phyloP scores from a whole-genome alignment of 2,113 vertebrate genomes.

The Alethe castanea region DNA sequence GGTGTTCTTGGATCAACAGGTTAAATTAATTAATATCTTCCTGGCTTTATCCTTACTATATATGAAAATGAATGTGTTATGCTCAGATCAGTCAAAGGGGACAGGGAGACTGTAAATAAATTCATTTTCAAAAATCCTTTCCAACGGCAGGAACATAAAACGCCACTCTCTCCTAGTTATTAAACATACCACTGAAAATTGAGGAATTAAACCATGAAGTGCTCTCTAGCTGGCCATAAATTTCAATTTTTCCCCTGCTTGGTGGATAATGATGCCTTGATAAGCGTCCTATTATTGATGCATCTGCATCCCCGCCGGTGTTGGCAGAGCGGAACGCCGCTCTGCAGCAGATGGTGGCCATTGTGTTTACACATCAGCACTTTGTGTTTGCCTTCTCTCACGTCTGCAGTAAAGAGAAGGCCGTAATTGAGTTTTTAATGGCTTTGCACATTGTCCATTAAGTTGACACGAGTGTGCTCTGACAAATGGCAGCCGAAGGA shows the following conservation, averaged over 20 bases:
- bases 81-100: constrained; percentile 42
- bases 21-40: constrained; percentile 63
- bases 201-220: constrained; percentile 74
- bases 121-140: constrained; percentile 48
- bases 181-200: constrained; percentile 64
- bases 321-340: constrained; percentile 59
- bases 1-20: constrained; percentile 60
- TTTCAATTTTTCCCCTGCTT: constrained; percentile 66
- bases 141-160: constrained; percentile 52
- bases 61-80: background rate
- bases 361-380: constrained; percentile 85
- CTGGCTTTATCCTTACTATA: constrained; percentile 30
- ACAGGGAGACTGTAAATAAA: constrained; percentile 51
- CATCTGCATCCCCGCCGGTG: constrained; percentile 68
- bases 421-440: constrained; percentile 89
- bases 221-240: constrained; percentile 75
- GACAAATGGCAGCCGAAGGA: constrained; percentile 69
- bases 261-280: constrained; percentile 72
- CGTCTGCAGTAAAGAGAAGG: constrained; percentile 76
- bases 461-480: constrained; percentile 71
- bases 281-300: constrained; percentile 73
- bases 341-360: constrained; percentile 75
- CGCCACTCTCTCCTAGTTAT: constrained; percentile 62
- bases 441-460: constrained; percentile 82
- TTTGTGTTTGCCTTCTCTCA: constrained; percentile 79